Conservation (phyloP, 2,888 invertebrate species). For the Lepidocyrtinus sp. region DNA sequence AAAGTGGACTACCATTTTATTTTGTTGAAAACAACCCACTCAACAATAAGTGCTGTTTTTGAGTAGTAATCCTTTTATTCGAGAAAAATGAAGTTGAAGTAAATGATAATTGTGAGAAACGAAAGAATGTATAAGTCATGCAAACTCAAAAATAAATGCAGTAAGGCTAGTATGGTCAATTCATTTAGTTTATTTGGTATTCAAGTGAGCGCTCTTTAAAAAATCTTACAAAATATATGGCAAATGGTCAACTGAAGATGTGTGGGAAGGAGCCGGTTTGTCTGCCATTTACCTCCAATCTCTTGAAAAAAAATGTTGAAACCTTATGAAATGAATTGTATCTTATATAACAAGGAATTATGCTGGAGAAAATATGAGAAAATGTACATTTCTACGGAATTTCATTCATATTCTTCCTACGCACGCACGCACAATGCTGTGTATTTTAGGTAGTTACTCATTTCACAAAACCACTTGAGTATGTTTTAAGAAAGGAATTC, state of each 20-base stretch:
- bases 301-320: constrained; percentile 15
- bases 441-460: neutral
- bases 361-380: constrained; percentile 31
- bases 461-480: constrained; percentile 33
- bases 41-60: neutral
- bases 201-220: constrained; percentile 19
- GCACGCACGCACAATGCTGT: constrained; percentile 10
- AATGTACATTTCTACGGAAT: neutral
- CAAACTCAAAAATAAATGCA: neutral
- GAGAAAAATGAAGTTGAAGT: neutral
- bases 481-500: constrained; percentile 46
- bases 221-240: constrained; percentile 9
- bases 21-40: neutral
- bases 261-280: constrained; percentile 58
- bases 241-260: neutral
- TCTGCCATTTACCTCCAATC: constrained; percentile 36
- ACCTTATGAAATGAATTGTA: too few relatives aligned
- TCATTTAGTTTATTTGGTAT: constrained; percentile 22
- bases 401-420: neutral
- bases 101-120: neutral
- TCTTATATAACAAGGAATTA: too few relatives aligned
- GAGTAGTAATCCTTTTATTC: neutral
- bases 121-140: neutral
- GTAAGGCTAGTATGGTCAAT: too few relatives aligned
- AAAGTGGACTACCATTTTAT: neutral